Base-by-base conservation (phyloP, 2,797 vertebrate genomes). In the Cyclura pinguis region DNA sequence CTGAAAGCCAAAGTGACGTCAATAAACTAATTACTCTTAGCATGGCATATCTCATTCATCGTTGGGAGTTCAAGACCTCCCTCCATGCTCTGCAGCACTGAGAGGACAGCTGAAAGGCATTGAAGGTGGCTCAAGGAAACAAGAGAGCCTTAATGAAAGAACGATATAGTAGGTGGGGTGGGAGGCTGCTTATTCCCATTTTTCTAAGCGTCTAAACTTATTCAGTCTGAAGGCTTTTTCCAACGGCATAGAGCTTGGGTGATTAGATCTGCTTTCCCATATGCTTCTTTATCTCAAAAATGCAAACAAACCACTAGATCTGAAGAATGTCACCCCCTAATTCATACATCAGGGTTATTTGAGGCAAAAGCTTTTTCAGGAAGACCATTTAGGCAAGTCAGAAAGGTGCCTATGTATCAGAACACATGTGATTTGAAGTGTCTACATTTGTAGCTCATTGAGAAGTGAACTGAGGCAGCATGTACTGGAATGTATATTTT, bases 1-100 rank as follows among this genome's bases (percentile, higher is more conserved):
- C 86, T 95, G 95, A 96, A 96, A 96, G 92, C 94, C 92, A 92
- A 95, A 94, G 84, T 97, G 96, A 97, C 59, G 85, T 97, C 96
- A 97, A 73, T 94, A 93, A 96, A 94, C 84, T 95, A 97, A 97
- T 96, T 96, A 94, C 90, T 93, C 86, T 91, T 96, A 91, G 87
- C 91, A 94, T 96, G 96, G 91, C 91, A 94, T 73, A 78, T 96
- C 93, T 96, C 93, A 94, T 95, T 96, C 95, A 92, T 83, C 94
- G 88, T 95, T 90, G 88, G 90, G 94, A 95, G 95, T 96, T 96
- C 96, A 96, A 88, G 93, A 95, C 87, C 93, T 57, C 82, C 78
- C 29, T 91, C 80, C 84, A 91, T 92, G 95, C 87, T 90, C 76
- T 92, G 18, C 7, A 93, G 73, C 0, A 14, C 42, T 93, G 87